Base-by-base conservation (phyloP, 2,797 vertebrate species). In the Melanogrammus aeglefinus region DNA sequence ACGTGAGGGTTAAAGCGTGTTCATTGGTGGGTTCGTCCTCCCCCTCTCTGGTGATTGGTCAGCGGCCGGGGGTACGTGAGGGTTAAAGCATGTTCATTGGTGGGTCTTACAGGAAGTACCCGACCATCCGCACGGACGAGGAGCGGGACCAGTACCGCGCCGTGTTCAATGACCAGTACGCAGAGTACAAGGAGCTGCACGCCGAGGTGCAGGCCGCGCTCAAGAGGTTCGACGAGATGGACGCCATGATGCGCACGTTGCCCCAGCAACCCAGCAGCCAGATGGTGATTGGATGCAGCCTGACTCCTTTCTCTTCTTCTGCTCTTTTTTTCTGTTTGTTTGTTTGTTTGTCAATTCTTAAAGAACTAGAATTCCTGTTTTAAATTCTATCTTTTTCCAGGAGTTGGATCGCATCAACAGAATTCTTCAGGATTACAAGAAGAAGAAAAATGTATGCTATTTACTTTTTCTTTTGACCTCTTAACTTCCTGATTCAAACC, bases 101-200 rank as follows among this genome's bases (percentile, higher is more conserved):
- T 16, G 31, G n/a, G 6, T 57, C 29, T 75, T 82, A 72, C 84
- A 99, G 98, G 69, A 99, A 99, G 85, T 99, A 99, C 86, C 97
- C 96, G 29, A 83, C 90, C 41, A 95, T 99, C 86, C 93, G 90
- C 44, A 92, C 94, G 0, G 94, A 96, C 21, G 98, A 99, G 74
- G 96, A 98, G 83, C 94, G 96, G 31, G 97, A 99, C 83, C 95
- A 96, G 84, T 99, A 97, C 86, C 97, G 97, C 82, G 98, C 98
- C 0, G 98, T 99, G 77, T 99, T 99, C 85, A 98, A 99, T 72
- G 98, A 99, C 90, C 98, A 99, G 92, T 98, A 97, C 71, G 92
- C 98, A 0, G 98, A 99, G 86, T 99, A 99, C 92, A 99, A 98
- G 82, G 98, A 99, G 82, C 93, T 99, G 6, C 96, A 97, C 24